Evolutionary conservation across 2,113 vertebrate genomes (phyloP).

Genomic region (Halcyon malimbica): DNA sequence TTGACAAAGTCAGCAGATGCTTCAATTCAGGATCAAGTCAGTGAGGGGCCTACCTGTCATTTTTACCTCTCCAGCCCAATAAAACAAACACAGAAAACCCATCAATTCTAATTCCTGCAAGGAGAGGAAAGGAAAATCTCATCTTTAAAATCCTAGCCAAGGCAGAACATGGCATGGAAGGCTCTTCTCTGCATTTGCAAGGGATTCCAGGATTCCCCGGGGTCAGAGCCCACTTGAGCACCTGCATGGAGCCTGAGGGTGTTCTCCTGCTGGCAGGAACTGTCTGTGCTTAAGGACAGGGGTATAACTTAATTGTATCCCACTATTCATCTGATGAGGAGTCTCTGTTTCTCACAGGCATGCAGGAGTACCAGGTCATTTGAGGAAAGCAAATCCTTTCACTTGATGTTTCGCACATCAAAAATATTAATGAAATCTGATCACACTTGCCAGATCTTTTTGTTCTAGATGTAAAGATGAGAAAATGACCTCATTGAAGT

Average conservation of each 20-base stretch:
- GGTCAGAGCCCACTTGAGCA: neutral
- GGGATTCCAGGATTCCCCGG: neutral
- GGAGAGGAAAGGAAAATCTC: neutral
- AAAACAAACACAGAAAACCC: neutral
- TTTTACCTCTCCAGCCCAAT: neutral
- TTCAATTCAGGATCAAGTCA: rapidly evolving
- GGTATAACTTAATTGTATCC: neutral
- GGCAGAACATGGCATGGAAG: neutral
- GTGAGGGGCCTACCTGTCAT: neutral
- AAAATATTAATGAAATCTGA: neutral
- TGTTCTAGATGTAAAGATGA: neutral
- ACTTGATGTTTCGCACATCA: neutral
- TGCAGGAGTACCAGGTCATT: neutral
- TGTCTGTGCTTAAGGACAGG: neutral
- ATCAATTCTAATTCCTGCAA: neutral
- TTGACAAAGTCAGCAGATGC: neutral
- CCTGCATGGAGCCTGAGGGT: neutral
- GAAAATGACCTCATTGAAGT: neutral
- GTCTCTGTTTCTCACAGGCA: neutral
- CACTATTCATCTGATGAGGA: neutral
- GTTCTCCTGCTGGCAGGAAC: neutral
- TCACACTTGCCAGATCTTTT: neutral
- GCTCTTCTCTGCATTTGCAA: neutral
- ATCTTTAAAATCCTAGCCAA: neutral
- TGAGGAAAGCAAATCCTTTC: neutral